Evolutionary conservation across 1,140 invertebrate species (phyloP), one percentile per base, ranked within the genome.

Genomic region (Drosophila ficusphila): DNA sequence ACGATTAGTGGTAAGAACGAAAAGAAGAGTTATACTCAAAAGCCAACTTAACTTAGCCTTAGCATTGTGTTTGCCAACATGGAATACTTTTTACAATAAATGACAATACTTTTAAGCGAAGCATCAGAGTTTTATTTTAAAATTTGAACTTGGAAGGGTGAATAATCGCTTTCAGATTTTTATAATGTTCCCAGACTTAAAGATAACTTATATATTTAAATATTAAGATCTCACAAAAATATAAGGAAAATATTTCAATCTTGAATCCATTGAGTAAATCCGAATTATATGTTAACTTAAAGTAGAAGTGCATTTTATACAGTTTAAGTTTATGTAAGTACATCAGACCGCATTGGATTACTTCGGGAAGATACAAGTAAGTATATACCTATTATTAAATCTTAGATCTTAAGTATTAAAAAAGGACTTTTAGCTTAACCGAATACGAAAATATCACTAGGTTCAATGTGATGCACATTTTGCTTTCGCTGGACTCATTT

Each of bases 381-480:
- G 34, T 0, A 4, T 9, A 39, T 0, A 11, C 8, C 0, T 18
- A 38, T 9, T n/a, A n/a, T n/a, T n/a, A n/a, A 11, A n/a, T 5
- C 4, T 3, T 7, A 12, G 7, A 7, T 42, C 25, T n/a, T 21
- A 29, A 8, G n/a, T 27, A n/a, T 70, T 33, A 52, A 39, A 31
- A 25, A 31, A 33, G 41, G 16, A 64, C 29, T 33, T 49, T 33
- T 67, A 44, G 34, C 56, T 70, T 54, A 47, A 51, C 33, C n/a
- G n/a, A 42, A 23, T 14, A 42, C 19, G 34, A 42, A 4, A 53
- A 72, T 85, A 85, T 85, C 79, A 85, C 79, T 86, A 76, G 62
- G 58, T 79, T 86, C 65, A 81, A 86, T 85, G 81, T 86, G 79
- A 68, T 85, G 79, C 67, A 85, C 79, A 85, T 67, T 69, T 81